Base-by-base conservation (phyloP, 1,140 invertebrate species). In the Chironomus striatipennis region DNA sequence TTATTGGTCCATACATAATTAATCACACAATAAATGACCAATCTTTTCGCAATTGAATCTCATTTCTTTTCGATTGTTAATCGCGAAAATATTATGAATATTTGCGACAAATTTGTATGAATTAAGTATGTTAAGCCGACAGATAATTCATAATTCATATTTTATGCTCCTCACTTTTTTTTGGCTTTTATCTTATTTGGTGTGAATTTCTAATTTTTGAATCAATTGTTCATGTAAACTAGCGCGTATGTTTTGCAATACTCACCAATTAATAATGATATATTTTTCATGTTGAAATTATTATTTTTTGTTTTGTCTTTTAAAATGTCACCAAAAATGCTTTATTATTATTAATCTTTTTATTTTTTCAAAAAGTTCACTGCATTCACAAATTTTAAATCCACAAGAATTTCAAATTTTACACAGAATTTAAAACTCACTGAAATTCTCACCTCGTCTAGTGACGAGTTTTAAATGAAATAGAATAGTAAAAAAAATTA, bases 181-280 rank as follows among this genome's bases (percentile, higher is more conserved):
- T n/a, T n/a, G n/a, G n/a, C n/a, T n/a, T 34, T 57, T 57, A 12
- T 3, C n/a, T 57, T 10, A 57, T 57, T 57, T 57, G 47, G 9
- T n/a, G 47, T 57, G 47, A 57, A 57, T 57, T 57, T 57, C n/a
- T 57, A 57, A 57, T 10, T 12, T 57, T 57, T 57, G 1, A n/a
- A 2, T 57, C n/a, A 12, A 12, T 57, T n/a, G 47, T 57, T 57
- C 9, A n/a, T n/a, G n/a, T n/a, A n/a, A 57, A n/a, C 9, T 57
- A 12, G 47, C 9, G n/a, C n/a, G 9, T 57, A 57, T 57, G 47
- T 57, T 57, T 57, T 57, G 10, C n/a, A 57, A 20, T 70, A 20
- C 65, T 70, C 20, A 70, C 65, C 65, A 70, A 70, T 70, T 18
- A 70, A 70, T 70, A 70, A 70, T 20, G 65, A 70, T 18, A 70